Evolutionary conservation across 2,888 invertebrate species (phyloP), one percentile per base, ranked within the genome.

Genomic region (Geotrupes spiniger): DNA sequence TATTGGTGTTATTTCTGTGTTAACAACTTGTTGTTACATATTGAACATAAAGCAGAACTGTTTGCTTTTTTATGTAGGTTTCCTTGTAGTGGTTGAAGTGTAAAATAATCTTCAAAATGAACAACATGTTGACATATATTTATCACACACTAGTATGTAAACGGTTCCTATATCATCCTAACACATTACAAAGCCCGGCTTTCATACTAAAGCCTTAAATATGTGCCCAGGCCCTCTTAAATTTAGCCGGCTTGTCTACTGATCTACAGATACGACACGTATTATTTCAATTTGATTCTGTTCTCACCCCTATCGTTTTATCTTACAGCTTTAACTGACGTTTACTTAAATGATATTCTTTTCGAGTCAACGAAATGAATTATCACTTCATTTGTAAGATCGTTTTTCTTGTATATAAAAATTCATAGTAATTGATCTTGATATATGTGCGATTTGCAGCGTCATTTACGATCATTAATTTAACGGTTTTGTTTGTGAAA

Each of bases 51-150:
- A 33, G n/a, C 33, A 33, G 14, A 33, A 33, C 10, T 33, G 33
- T 33, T 33, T 33, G 33, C 15, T 12, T 33, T 33, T 15, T 14
- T 33, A 33, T 33, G 33, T 33, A 14, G 8, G 33, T n/a, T 21
- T 27, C 14, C 28, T 46, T 41, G 28, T 39, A 14, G 39, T 37
- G 17, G 43, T 37, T 28, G 14, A 33, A 27, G 29, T 31, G 43
- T 15, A 49, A 41, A 42, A 40, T 39, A 37, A 40, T 41, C 36
- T 36, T 47, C 47, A 27, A 54, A 57, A 57, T 48, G 51, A 57
- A 53, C 50, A 53, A 49, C 55, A 51, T 57, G 57, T 58, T 58
- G 56, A 58, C 58, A 52, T 51, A 53, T 51, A 53, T 58, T 58
- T 56, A 54, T 58, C 53, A 54, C 53, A 52, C 53, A 42, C 51